Percentiles rank a stretch among this genome's conserved stretches.
These are phyloP conservation scores for Coracias cyanogaster DNA, from an alignment of 2,797 vertebrate genomes.

Conservation along the genomic window DNA sequence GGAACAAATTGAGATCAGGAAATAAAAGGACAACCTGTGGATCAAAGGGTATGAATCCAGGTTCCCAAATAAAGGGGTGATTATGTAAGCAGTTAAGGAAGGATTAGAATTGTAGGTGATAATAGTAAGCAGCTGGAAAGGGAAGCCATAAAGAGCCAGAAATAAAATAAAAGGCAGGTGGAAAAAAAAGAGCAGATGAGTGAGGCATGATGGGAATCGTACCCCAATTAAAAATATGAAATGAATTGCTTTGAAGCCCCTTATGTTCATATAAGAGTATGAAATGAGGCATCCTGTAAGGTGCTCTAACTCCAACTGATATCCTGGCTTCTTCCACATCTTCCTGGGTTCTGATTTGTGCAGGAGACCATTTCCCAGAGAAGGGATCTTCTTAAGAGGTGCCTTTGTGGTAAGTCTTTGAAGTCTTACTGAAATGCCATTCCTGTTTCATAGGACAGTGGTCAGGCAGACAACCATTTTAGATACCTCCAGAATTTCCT, in stretches of 20 bases:
- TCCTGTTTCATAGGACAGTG: background rate
- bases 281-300: background rate
- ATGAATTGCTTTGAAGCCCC: background rate
- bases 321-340: background rate
- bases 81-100: conserved; percentile 38
- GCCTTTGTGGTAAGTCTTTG: background rate
- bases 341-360: background rate
- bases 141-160: background rate
- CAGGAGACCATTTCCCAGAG: background rate
- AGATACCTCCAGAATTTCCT: background rate
- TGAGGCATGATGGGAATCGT: background rate
- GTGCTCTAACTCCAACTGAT: background rate
- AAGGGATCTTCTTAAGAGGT: background rate
- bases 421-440: background rate
- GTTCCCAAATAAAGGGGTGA: conserved; percentile 38
- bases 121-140: conserved; percentile 39
- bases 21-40: background rate
- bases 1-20: background rate
- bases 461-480: rapidly evolving
- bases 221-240: background rate
- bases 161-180: conserved; percentile 6
- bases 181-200: background rate
- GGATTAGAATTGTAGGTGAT: conserved; percentile 30
- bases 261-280: background rate
- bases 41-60: conserved; percentile 21